Percentiles rank a stretch among this genome's conserved stretches.
Conservation (phyloP, 2,888 invertebrate species). For the Andrena marginata region DNA sequence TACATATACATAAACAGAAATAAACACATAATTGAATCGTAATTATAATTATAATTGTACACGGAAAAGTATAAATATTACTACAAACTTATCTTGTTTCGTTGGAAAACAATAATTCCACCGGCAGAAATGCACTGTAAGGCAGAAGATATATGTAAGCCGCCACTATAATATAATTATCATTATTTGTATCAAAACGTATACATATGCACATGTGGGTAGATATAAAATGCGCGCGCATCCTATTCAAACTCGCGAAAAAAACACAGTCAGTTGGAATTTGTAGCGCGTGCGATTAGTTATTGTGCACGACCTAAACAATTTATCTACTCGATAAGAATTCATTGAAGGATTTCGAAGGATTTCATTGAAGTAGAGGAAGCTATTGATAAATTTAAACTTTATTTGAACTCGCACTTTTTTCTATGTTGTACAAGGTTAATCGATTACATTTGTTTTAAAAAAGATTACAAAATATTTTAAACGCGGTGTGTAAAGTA, state of each 20-base stretch:
- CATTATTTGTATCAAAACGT: too few relatives aligned
- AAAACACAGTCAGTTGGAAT: neutral
- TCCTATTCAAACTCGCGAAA: neutral
- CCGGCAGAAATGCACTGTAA: too few relatives aligned
- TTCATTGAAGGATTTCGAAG: too few relatives aligned
- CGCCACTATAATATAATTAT: too few relatives aligned
- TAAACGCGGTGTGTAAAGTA: neutral
- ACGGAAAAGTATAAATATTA: too few relatives aligned
- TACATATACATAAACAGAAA: too few relatives aligned
- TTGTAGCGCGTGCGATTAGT: neutral
- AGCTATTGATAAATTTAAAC: neutral
- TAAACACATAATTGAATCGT: too few relatives aligned
- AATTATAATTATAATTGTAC: too few relatives aligned
- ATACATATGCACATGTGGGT: too few relatives aligned
- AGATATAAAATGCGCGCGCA: constrained; percentile 25
- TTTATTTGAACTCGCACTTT: constrained; percentile 23
- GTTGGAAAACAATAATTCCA: too few relatives aligned
- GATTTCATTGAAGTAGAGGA: neutral
- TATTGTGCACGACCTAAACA: neutral
- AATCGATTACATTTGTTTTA: neutral
- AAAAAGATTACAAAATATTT: neutral
- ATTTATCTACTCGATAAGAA: neutral
- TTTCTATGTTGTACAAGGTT: neutral
- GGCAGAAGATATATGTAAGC: too few relatives aligned
- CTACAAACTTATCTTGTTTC: too few relatives aligned